These are phyloP conservation scores for Hirudinaria manillensis DNA, from an alignment of 2,888 invertebrate species.

Conservation along the genomic window DNA sequence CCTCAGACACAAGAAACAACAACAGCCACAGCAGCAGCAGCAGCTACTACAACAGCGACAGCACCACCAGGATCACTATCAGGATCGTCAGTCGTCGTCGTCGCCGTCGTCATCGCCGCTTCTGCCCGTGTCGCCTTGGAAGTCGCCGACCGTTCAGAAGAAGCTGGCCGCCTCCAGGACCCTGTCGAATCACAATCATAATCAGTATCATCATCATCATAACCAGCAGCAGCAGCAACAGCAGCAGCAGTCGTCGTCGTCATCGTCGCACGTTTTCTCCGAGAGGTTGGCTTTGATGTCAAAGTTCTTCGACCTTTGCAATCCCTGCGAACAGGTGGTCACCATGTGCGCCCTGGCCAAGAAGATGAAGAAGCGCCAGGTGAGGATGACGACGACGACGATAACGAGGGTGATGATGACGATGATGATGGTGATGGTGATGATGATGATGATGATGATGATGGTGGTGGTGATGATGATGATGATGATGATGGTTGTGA, in stretches of 20 bases:
- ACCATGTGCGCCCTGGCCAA: conserved; percentile 14
- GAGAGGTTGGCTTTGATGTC: not conserved
- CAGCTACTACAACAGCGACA: not conserved
- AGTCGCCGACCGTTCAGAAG: conserved; percentile 3
- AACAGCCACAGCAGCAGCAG: not conserved
- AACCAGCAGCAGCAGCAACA: not conserved
- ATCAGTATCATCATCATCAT: not conserved
- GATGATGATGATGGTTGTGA: not conserved
- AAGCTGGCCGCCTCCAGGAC: not conserved
- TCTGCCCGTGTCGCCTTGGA: not conserved
- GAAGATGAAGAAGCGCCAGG: conserved; percentile 17
- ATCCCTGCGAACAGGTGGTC: conserved; percentile 4
- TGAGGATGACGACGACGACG: conserved; percentile 1
- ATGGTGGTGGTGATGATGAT: conserved; percentile 3
- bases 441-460: conserved; percentile 19
- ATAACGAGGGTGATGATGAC: not conserved
- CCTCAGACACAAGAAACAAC: not conserved
- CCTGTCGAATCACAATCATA: not conserved
- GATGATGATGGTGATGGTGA: conserved; percentile 15
- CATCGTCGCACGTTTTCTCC: conserved; percentile 13
- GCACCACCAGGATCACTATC: not conserved
- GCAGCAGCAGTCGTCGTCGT: not conserved
- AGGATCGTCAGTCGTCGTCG: not conserved
- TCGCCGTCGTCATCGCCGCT: not conserved
- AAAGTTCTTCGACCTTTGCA: conserved; percentile 4